Base-by-base conservation (phyloP, 2,113 vertebrate species). In the Gymnarchus niloticus region DNA sequence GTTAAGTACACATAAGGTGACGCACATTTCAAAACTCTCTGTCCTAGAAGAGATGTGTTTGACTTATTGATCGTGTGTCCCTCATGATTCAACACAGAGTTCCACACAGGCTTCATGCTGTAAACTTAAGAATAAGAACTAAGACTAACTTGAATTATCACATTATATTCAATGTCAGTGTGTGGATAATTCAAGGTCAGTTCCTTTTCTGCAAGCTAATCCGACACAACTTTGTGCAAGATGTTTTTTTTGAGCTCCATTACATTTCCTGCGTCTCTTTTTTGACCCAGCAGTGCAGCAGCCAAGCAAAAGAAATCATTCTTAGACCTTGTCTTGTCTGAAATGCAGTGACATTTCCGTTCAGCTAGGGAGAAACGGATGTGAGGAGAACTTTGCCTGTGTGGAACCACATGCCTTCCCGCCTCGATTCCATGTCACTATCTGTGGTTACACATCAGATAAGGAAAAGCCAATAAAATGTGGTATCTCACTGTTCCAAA, bases 191-290 rank as follows among this genome's bases (percentile, higher is more conserved):
- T 41, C 65, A 73, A 37, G 33, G 65, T 73, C 65, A 19, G 1
- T 33, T 73, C 65, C n/a, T 69, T 69, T 69, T 73, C 41, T 73
- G 28, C 41, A 73, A 73, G 65, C 65, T 37, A 73, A 41, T 37
- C 65, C 41, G 65, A 59, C 82, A 41, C 37, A 25, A 56, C 84
- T 88, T 41, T 73, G 33, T 73, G 65, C 65, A 41, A 41, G 65
- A 85, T 87, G 87, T 88, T 84, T 88, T 88, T 88, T 84, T 82
- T 87, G 56, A 83, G 65, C 48, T 46, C 46, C 85, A 52, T 85
- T 89, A 56, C 83, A 48, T 77, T 84, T 84, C 41, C 86, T 23
- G 61, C 28, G 44, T 0, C 21, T 76, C 46, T 37, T 69, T 69
- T 25, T 41, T 33, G 28, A 6, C 65, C 65, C 33, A 73, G 65